Evolutionary conservation across 2,113 vertebrate genomes (phyloP).

Genomic region (Sander lucioperca): DNA sequence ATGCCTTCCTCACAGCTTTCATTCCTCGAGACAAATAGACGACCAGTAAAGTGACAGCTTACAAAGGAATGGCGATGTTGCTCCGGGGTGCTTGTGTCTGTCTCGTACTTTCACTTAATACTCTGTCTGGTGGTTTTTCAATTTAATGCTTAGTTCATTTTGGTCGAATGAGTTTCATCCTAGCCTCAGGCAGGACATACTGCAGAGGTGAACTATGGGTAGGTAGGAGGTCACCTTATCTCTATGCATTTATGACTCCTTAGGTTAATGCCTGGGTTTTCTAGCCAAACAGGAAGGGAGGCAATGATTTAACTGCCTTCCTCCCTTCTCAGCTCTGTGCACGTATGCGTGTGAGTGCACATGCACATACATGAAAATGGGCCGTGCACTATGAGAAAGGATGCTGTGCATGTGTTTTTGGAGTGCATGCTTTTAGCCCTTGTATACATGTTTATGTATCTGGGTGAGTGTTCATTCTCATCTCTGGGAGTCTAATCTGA

Average conservation of each 20-base stretch:
- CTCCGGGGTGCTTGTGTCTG: conserved; percentile 58
- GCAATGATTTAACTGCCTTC: conserved; percentile 50
- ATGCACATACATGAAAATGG: background rate
- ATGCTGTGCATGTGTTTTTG: conserved; percentile 54
- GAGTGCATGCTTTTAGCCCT: conserved; percentile 31
- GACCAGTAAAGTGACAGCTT: conserved; percentile 33
- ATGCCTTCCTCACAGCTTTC: conserved; percentile 23
- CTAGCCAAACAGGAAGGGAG: conserved; percentile 68
- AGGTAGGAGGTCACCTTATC: conserved; percentile 46
- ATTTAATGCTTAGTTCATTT: conserved; percentile 62
- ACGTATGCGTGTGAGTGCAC: conserved; percentile 1
- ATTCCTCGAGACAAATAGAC: background rate
- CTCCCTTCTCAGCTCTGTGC: conserved; percentile 22
- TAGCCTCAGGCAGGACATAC: conserved; percentile 57
- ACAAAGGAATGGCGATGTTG: conserved; percentile 43
- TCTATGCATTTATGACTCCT: conserved; percentile 48
- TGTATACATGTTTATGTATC: conserved; percentile 68
- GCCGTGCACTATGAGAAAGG: conserved; percentile 20
- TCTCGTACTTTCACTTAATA: conserved; percentile 50
- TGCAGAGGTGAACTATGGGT: conserved; percentile 60
- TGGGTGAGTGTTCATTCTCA: conserved; percentile 59
- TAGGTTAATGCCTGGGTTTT: conserved; percentile 55
- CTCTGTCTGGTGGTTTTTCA: conserved; percentile 54
- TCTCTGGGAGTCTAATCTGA: conserved; percentile 80
- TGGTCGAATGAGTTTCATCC: conserved; percentile 65